These are phyloP conservation scores for Listrodromus nycthemerus DNA, from an alignment of 2,888 invertebrate genomes.

Conservation along the genomic window DNA sequence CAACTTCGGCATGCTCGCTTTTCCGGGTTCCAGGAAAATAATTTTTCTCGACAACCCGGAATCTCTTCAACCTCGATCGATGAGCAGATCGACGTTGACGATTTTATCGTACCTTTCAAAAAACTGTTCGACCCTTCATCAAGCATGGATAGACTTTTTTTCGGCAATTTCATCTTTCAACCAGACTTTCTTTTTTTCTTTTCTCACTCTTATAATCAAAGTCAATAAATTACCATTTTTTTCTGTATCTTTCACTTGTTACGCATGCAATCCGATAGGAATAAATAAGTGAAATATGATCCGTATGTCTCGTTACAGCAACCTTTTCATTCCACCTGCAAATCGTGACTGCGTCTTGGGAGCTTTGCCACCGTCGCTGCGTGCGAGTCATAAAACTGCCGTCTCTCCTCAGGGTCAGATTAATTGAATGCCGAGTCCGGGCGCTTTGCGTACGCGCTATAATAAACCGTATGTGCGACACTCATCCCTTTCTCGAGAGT, in stretches of 20 bases:
- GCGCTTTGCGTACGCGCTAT: conserved; percentile 25
- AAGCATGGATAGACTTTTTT: not conserved
- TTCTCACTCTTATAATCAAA: not conserved
- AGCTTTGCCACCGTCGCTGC: conserved; percentile 11
- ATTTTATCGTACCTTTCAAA: not conserved
- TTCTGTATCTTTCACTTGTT: not conserved
- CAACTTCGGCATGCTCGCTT: conserved; percentile 18
- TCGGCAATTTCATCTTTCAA: not conserved
- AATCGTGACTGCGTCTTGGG: conserved; percentile 13
- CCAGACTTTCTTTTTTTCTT: not conserved
- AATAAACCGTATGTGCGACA: conserved; percentile 55
- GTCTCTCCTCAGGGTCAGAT: conserved; percentile 69
- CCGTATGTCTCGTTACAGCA: conserved; percentile 29
- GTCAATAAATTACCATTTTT: not conserved
- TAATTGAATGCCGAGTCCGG: conserved; percentile 68
- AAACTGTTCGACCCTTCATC: not conserved
- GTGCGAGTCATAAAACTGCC: conserved; percentile 55
- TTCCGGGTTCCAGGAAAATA: conserved; percentile 18
- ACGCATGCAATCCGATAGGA: conserved; percentile 15
- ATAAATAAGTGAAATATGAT: conserved; percentile 37
- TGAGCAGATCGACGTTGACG: not conserved
- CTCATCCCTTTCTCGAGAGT: conserved; percentile 35
- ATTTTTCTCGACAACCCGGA: not conserved
- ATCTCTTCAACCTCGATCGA: not conserved
- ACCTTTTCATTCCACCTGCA: conserved; percentile 29